A percentile compares a stretch with the other conserved stretches of the same genome.
phyloP scores from a whole-genome alignment of 2,888 invertebrate species.

The Tiphia femorata region DNA sequence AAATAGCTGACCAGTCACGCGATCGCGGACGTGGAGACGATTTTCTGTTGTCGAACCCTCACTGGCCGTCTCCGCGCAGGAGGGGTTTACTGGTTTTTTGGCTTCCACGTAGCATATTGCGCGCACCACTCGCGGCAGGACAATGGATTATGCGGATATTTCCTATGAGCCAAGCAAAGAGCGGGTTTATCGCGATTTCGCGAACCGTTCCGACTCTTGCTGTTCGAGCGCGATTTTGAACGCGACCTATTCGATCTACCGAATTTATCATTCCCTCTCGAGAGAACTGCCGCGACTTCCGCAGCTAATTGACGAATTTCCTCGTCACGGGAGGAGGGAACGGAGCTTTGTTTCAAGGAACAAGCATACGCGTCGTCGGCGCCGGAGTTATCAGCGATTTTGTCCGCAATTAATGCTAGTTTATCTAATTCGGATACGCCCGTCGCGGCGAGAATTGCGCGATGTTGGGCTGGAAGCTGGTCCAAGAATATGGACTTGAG shows the following conservation, averaged over 20 bases:
- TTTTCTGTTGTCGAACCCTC: conserved; percentile 1
- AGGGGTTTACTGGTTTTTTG: conserved; percentile 1
- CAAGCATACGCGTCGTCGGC: neutral
- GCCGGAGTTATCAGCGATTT: neutral
- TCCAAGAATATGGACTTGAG: too few relatives aligned
- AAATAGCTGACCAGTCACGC: conserved; percentile 4
- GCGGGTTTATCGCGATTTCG: too few relatives aligned
- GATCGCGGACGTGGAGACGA: conserved; percentile 19
- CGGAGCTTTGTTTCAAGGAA: too few relatives aligned
- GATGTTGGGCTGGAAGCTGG: too few relatives aligned
- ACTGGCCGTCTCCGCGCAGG: neutral
- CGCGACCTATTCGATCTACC: neutral
- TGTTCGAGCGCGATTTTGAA: neutral
- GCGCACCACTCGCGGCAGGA: conserved; percentile 3
- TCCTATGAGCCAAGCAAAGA: conserved; percentile 1
- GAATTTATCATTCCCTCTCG: too few relatives aligned
- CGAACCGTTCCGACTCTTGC: too few relatives aligned
- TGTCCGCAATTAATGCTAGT: conserved; percentile 1
- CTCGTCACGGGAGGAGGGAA: too few relatives aligned
- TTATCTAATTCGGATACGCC: conserved; percentile 1
- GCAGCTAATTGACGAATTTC: too few relatives aligned
- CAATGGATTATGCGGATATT: conserved; percentile 1
- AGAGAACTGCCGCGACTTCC: too few relatives aligned
- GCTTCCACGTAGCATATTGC: neutral
- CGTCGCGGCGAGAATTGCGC: neutral